phyloP scores from a whole-genome alignment of 2,888 invertebrate species.

The Phyto melanocephala region DNA sequence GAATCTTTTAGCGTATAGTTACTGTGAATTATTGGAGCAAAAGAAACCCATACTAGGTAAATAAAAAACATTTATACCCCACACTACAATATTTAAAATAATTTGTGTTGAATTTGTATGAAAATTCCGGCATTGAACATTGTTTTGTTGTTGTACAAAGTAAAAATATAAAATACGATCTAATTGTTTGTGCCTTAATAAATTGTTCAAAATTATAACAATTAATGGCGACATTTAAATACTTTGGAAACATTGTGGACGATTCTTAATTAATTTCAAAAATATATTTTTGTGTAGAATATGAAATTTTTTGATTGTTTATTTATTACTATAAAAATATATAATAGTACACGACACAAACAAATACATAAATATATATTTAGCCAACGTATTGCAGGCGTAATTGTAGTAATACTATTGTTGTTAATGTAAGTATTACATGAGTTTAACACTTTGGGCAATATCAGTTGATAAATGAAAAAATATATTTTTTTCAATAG shows the following conservation, averaged over 20 bases:
- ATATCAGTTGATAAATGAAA: conserved; percentile 22
- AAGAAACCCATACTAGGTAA: conserved; percentile 94
- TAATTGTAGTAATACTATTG: background rate
- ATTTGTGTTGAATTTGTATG: no score
- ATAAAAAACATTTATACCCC: no score
- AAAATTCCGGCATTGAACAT: no score
- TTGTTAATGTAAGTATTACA: conserved; percentile 10
- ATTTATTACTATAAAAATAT: background rate
- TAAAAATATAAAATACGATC: background rate
- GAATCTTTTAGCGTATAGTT: conserved; percentile 92
- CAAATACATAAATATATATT: background rate
- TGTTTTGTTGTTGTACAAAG: no score
- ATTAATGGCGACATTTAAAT: background rate
- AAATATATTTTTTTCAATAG: no score
- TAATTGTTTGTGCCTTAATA: background rate
- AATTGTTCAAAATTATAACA: background rate
- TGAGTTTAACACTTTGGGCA: conserved; percentile 36
- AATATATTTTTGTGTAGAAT: no score
- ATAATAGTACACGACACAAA: background rate
- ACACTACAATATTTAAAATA: no score
- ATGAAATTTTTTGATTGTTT: background rate
- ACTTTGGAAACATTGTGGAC: background rate
- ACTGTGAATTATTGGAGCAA: conserved; percentile 93
- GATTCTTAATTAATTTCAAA: background rate
- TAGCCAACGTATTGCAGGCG: background rate